Evolutionary conservation across 2,113 vertebrate species (phyloP), one percentile per base, ranked within the genome.

Genomic region (Holacanthus passer): DNA sequence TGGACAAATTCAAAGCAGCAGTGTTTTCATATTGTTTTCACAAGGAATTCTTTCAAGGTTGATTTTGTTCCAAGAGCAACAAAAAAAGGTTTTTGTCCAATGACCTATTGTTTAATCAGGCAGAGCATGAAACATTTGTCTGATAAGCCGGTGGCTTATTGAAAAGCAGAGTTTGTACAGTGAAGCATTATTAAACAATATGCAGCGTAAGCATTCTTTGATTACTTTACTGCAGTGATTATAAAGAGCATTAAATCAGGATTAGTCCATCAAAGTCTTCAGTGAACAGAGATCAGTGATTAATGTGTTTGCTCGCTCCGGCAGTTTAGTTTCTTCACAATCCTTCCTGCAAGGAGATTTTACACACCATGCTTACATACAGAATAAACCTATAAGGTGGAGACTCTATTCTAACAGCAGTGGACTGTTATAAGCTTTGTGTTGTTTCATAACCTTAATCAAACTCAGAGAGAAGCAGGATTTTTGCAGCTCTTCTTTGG

Each of bases 321-420:
- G 10, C 37, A 63, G 27, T 78, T 56, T 32, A 7, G 37, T 62
- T 35, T 35, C 20, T 2, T 53, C 35, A 39, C 14, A 64, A 79
- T 72, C 47, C 41, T 81, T 56, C 43, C 39, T 63, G 59, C 43
- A 58, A 75, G 60, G 45, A 55, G 59, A 73, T 66, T 79, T 77
- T 43, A 56, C 1, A 20, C 2, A 41, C 17, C 9, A 31, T 31
- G 27, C 24, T 45, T 29, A 24, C 9, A 43, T 16, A 24, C 11
- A n/a, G 17, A 45, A 27, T 37, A 13, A 0, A 13, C 20, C 58
- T 37, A n/a, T 60, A 22, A 43, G 31, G 64, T 48, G 35, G 4
- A 0, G 37, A 35, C 27, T 65, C 55, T 22, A 22, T 60, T 81
- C 31, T 48, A 27, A 45, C 20, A 19, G 5, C 5, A 0, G 13